phyloP scores from a whole-genome alignment of 1,140 invertebrate genomes.

The Tenebrio molitor region DNA sequence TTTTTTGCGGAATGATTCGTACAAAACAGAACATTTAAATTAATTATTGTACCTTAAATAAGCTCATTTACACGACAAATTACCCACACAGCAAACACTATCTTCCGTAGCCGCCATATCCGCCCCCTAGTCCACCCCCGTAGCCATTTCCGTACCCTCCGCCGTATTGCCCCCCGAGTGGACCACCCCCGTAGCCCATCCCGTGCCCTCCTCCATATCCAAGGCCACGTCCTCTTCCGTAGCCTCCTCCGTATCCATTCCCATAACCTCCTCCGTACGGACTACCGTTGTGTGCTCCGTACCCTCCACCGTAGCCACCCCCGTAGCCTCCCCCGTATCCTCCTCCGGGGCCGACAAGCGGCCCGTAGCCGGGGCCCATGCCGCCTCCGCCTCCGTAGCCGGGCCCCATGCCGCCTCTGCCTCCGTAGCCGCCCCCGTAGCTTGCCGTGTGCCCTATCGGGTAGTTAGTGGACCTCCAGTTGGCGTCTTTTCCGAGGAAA shows the following conservation, averaged over 20 bases:
- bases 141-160: background rate
- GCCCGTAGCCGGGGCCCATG: background rate
- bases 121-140: background rate
- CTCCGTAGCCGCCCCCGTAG: conserved; percentile 22
- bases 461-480: background rate
- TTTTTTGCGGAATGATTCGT: no score
- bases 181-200: background rate
- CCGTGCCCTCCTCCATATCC: conserved; percentile 2
- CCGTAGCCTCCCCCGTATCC: background rate
- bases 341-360: conserved; percentile 3
- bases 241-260: conserved; percentile 3
- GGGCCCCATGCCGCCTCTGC: conserved; percentile 7
- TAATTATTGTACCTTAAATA: no score
- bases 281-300: no score
- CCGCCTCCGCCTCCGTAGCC: background rate
- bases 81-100: no score
- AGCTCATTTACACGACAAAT: no score
- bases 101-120: background rate
- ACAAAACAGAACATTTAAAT: no score
- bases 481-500: conserved; percentile 7
- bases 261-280: background rate
- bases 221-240: background rate
- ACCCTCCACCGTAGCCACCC: background rate
- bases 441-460: conserved; percentile 1
- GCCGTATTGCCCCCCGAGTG: background rate